phyloP scores from a whole-genome alignment of 2,888 invertebrate genomes.

The Xestia rhomboidea region DNA sequence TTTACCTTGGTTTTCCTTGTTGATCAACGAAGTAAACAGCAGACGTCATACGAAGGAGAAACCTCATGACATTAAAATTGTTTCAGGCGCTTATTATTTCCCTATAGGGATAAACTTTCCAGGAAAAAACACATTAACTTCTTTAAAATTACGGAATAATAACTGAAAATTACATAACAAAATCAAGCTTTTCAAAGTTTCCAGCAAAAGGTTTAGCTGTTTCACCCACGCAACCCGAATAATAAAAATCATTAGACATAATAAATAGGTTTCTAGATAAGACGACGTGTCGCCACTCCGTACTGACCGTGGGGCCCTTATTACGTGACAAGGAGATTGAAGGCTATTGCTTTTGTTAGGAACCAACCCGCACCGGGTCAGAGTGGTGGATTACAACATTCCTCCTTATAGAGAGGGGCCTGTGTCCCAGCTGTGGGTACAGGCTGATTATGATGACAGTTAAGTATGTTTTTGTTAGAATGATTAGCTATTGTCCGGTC shows the following conservation, averaged over 20 bases:
- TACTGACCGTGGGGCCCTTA: slow-evolving; percentile 71
- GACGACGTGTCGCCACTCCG: slow-evolving; percentile 84
- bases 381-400: not conserved
- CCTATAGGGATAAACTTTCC: not conserved
- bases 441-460: not conserved
- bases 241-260: slow-evolving; percentile 83
- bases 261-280: slow-evolving; percentile 86
- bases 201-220: slow-evolving; percentile 58
- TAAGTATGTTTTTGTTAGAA: not conserved
- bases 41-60: no score
- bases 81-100: no score
- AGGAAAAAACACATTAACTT: not conserved
- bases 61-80: no score
- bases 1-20: no score
- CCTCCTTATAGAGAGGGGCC: not conserved
- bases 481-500: not conserved
- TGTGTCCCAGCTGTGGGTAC: not conserved
- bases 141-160: no score
- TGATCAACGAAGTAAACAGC: no score
- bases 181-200: not conserved
- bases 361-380: not conserved
- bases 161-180: slow-evolving; percentile 6
- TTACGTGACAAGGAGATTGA: slow-evolving; percentile 66
- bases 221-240: slow-evolving; percentile 73
- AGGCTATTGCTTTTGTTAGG: slow-evolving; percentile 38